Conservation (phyloP, 2,797 vertebrate genomes). For the Limosa lapponica region DNA sequence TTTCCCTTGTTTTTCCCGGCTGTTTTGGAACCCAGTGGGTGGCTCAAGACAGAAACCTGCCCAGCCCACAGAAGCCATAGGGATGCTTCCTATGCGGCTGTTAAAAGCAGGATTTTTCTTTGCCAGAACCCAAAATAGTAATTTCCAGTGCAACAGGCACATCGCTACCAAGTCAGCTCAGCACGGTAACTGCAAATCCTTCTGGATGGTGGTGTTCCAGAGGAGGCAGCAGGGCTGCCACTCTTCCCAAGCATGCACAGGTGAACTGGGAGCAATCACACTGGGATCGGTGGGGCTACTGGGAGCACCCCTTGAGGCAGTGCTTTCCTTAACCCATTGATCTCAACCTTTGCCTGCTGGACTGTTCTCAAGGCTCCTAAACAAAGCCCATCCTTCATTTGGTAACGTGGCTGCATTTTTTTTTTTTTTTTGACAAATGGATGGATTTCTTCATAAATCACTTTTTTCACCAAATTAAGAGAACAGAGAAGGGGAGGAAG, state of each 20-base stretch:
- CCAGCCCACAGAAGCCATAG: background rate
- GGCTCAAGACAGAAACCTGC: background rate
- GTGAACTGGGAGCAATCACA: background rate
- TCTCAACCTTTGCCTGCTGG: background rate
- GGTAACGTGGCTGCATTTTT: background rate
- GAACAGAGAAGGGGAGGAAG: background rate
- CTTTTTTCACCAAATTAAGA: background rate
- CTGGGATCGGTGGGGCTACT: background rate
- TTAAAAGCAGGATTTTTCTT: background rate
- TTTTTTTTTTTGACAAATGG: background rate
- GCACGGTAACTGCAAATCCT: background rate
- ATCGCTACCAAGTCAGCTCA: background rate
- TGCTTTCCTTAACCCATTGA: background rate
- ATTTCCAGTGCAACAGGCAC: background rate
- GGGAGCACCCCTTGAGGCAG: background rate
- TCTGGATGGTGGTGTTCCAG: background rate
- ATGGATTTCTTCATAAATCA: constrained; percentile 20
- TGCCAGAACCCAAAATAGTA: background rate
- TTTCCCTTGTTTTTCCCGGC: background rate
- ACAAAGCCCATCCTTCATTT: background rate
- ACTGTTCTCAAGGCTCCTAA: background rate
- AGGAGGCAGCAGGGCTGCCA: background rate
- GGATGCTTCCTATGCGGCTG: background rate
- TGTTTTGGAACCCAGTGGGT: background rate
- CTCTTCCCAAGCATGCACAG: background rate